These are phyloP conservation scores for Malthinus seriepunctatus DNA, from an alignment of 2,888 invertebrate species.

Conservation along the genomic window DNA sequence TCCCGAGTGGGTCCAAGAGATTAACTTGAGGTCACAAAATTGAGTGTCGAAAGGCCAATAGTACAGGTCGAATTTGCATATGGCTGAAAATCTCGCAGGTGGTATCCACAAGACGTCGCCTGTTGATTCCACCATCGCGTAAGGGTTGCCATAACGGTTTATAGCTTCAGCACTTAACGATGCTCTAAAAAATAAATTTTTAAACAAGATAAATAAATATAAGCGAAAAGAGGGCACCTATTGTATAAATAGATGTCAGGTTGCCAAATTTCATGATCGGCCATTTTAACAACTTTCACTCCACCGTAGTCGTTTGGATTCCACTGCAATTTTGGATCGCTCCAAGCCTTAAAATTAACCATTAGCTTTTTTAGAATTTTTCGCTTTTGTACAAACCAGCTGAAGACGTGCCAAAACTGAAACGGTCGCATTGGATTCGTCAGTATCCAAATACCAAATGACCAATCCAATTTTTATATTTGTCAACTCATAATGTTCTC, in stretches of 20 bases:
- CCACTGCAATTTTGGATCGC: constrained; percentile 74
- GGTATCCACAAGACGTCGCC: constrained; percentile 68
- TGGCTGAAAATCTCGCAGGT: constrained; percentile 67
- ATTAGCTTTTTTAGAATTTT: background rate
- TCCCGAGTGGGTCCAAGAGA: constrained; percentile 71
- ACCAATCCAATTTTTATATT: constrained; percentile 60
- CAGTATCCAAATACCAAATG: constrained; percentile 66
- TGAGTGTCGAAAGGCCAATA: constrained; percentile 80
- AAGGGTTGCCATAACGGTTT: constrained; percentile 62
- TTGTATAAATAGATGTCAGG: constrained; percentile 77
- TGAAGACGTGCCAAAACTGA: constrained; percentile 62
- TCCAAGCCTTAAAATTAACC: constrained; percentile 64
- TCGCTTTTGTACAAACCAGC: constrained; percentile 62
- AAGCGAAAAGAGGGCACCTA: constrained; percentile 50
- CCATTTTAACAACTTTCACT: constrained; percentile 62
- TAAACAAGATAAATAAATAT: background rate
- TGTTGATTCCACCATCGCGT: constrained; percentile 55
- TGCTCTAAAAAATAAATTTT: constrained; percentile 6
- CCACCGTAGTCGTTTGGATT: constrained; percentile 68
- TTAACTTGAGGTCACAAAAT: constrained; percentile 67
- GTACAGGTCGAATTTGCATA: constrained; percentile 67
- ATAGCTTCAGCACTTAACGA: constrained; percentile 59
- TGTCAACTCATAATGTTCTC: constrained; percentile 58
- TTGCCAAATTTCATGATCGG: constrained; percentile 76
- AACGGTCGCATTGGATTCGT: constrained; percentile 65